These are phyloP conservation scores for Thysanoteuthis rhombus DNA, from an alignment of 2,888 invertebrate genomes.

Conservation along the genomic window DNA sequence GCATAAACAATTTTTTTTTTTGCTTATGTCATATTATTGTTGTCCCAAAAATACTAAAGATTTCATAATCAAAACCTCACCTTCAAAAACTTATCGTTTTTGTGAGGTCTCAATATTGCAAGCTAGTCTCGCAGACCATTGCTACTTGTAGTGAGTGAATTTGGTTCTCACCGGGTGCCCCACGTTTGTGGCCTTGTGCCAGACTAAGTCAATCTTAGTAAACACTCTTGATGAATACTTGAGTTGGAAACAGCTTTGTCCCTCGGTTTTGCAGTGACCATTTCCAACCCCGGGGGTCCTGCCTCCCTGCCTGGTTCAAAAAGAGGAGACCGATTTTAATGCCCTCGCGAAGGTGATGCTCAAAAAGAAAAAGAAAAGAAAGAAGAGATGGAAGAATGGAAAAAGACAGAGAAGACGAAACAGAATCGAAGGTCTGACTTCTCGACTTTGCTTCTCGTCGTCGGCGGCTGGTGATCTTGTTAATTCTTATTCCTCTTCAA, in stretches of 20 bases:
- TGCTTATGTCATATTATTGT: too few species aligned
- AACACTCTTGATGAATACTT: not conserved
- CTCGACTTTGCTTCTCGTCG: not conserved
- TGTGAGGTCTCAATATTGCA: too few species aligned
- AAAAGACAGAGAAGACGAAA: not conserved
- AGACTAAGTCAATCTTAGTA: not conserved
- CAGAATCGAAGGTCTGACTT: not conserved
- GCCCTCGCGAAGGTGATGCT: not conserved
- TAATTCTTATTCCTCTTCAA: not conserved
- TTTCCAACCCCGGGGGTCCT: not conserved
- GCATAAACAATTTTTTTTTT: too few species aligned
- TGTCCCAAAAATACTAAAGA: too few species aligned
- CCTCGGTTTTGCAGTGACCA: not conserved
- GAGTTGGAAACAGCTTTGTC: not conserved
- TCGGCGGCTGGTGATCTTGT: not conserved
- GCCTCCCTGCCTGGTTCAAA: not conserved
- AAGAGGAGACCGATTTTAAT: not conserved
- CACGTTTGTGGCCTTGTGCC: not conserved
- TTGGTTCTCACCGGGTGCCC: too few species aligned
- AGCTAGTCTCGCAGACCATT: too few species aligned
- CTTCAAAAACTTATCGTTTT: too few species aligned
- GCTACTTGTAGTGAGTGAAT: not conserved
- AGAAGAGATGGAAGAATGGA: conserved; percentile 12
- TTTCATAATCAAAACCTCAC: too few species aligned
- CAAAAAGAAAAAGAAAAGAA: not conserved